These are phyloP conservation scores for Drosophila picticornis DNA, from an alignment of 2,888 invertebrate genomes.

Conservation along the genomic window DNA sequence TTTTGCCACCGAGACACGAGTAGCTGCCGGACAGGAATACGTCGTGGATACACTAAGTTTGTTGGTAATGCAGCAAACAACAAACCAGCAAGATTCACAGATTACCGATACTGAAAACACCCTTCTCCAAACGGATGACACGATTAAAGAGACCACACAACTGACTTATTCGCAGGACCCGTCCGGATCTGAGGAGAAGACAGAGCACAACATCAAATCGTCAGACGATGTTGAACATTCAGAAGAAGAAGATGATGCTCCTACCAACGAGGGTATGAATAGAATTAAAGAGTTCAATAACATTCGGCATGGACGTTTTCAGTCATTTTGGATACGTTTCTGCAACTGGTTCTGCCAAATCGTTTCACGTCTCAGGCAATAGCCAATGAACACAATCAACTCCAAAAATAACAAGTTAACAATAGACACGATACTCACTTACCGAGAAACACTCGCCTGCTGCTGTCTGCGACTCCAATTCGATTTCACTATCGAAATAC, in stretches of 20 bases:
- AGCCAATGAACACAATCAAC: constrained; percentile 3
- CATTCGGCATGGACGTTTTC: neutral
- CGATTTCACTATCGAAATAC: neutral
- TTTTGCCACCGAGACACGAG: constrained; percentile 4
- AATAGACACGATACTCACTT: neutral
- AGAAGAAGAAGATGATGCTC: no score
- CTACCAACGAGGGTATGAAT: neutral
- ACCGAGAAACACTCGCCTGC: neutral
- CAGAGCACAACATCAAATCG: neutral
- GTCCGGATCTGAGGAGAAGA: neutral
- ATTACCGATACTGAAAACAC: neutral
- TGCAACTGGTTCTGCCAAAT: constrained; percentile 40
- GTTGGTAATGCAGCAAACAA: neutral
- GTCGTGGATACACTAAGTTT: neutral
- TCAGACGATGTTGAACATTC: neutral
- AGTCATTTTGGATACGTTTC: constrained; percentile 37
- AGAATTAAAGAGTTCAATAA: constrained; percentile 1
- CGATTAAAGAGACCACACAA: neutral
- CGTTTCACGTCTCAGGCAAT: constrained; percentile 17
- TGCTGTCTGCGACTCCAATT: neutral
- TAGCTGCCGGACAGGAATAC: constrained; percentile 41
- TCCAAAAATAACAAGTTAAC: neutral
- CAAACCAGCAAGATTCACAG: neutral
- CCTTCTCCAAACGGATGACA: neutral
- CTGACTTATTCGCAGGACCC: neutral